phyloP scores from a whole-genome alignment of 2,888 invertebrate genomes.

The Polietes domitor region DNA sequence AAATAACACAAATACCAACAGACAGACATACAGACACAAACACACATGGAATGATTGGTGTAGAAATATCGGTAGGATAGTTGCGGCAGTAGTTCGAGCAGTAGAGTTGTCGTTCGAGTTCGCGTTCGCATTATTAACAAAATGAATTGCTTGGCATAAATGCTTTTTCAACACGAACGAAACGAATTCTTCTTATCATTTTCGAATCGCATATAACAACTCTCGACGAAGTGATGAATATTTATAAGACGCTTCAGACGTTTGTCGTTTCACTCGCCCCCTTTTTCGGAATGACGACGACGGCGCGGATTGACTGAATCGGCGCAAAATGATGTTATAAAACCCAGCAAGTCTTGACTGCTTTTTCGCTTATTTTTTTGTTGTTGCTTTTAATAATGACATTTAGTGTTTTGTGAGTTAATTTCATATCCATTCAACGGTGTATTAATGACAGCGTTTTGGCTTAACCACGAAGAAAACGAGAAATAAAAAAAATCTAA shows the following conservation, averaged over 20 bases:
- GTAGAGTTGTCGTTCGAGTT: background rate
- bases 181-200: conserved; percentile 3
- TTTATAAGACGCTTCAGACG: conserved; percentile 23
- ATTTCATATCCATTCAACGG: conserved; percentile 25
- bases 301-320: conserved; percentile 10
- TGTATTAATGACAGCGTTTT: conserved; percentile 4
- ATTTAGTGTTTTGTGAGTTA: conserved; percentile 29
- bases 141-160: background rate
- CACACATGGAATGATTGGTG: background rate
- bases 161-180: background rate
- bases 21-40: background rate
- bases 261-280: background rate
- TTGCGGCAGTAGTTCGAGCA: background rate
- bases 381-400: conserved; percentile 15
- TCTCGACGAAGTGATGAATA: conserved; percentile 14
- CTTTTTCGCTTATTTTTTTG: background rate
- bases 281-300: background rate
- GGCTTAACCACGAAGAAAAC: background rate
- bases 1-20: conserved; percentile 30
- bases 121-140: background rate
- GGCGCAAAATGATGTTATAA: conserved; percentile 2
- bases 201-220: conserved; percentile 4
- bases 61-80: background rate
- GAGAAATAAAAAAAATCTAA: background rate
- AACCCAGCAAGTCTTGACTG: background rate